These are phyloP conservation scores for Synanceia verrucosa DNA, from an alignment of 2,797 vertebrate genomes.

Conservation along the genomic window DNA sequence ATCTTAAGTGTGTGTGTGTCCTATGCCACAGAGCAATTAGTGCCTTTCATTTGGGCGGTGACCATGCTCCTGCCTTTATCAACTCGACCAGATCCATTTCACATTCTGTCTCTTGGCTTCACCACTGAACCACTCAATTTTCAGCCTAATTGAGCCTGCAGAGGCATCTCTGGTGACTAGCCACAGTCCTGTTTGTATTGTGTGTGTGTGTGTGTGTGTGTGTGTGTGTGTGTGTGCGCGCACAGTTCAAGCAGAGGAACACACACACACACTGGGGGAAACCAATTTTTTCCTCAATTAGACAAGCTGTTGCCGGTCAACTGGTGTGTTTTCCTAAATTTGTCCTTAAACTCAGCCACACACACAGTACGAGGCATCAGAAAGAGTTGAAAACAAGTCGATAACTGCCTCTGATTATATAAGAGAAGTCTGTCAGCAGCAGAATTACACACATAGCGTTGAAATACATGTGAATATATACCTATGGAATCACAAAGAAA, in stretches of 20 bases:
- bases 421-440: constrained; percentile 16
- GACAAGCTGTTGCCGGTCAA: constrained; percentile 55
- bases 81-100: constrained; percentile 67
- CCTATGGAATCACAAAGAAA: constrained; percentile 11
- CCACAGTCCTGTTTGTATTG: constrained; percentile 54
- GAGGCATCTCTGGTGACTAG: constrained; percentile 66
- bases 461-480: not conserved
- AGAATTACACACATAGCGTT: constrained; percentile 19
- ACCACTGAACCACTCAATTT: constrained; percentile 73
- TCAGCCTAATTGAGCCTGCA: constrained; percentile 77
- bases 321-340: constrained; percentile 46
- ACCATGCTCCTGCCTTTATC: constrained; percentile 51
- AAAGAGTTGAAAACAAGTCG: constrained; percentile 21
- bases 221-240: not conserved
- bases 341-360: constrained; percentile 16
- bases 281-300: constrained; percentile 71
- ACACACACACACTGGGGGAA: constrained; percentile 32
- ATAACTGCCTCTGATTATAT: constrained; percentile 39
- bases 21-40: constrained; percentile 23
- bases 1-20: constrained; percentile 8
- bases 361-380: constrained; percentile 1
- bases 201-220: constrained; percentile 16
- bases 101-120: constrained; percentile 70
- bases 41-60: constrained; percentile 39
- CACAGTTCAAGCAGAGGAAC: constrained; percentile 6